Evolutionary conservation across 2,797 vertebrate genomes (phyloP), one percentile per base, ranked within the genome.

Genomic region (Liasis olivaceus): DNA sequence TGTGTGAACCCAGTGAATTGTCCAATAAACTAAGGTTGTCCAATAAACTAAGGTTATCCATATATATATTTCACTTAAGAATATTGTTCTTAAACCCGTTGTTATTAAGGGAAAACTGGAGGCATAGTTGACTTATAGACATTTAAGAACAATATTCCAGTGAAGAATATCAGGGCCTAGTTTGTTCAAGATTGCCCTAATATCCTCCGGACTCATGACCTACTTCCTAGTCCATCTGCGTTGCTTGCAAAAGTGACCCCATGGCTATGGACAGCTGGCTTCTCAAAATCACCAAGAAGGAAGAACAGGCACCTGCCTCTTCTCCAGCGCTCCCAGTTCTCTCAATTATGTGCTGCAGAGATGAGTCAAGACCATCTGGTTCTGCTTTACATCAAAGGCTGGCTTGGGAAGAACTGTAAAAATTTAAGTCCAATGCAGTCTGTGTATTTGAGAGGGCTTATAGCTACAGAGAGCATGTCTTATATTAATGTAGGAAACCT

Each of bases 91-190:
- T 4, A 64, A n/a, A 47, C 0, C 24, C 24, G 31, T 90, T 81
- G 20, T 81, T 81, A 47, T 47, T 47, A 81, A 11, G 36, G 24
- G 93, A 95, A 93, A 95, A 93, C 77, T 58, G 89, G 12, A 88
- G 64, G 31, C 31, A 89, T 47, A 81, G 63, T 81, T 62, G 63
- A 81, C 94, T 56, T 0, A 13, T 47, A 66, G 6, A 90, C 88
- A 92, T 89, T 89, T 66, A 5, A 72, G 87, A 69, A 90, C n/a
- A 84, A 96, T 54, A 17, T 92, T 93, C 89, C 69, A 95, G 59
- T 64, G 24, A 87, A 26, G 22, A 59, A 42, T 72, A 91, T 58
- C 84, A 69, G 12, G 1, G 4, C 51, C 24, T 36, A 36, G 36
- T 26, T 15, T 17, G 31, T 66, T 42, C 7, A 54, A 20, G 24